Percentiles rank a stretch among this genome's conserved stretches.
These are phyloP conservation scores for Microctonus aethiopoides DNA, from an alignment of 2,888 invertebrate genomes.

Conservation along the genomic window DNA sequence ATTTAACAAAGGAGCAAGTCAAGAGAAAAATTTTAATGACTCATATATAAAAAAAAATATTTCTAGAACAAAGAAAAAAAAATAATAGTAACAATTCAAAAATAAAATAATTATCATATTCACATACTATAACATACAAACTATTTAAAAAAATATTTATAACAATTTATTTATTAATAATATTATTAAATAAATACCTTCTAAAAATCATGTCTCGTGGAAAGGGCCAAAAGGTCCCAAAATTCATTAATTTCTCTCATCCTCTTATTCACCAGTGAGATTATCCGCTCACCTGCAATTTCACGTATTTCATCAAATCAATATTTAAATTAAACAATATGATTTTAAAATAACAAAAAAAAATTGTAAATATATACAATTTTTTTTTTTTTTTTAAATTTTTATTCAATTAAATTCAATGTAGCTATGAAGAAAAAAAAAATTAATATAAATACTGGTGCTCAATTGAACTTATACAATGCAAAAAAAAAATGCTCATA, in stretches of 20 bases:
- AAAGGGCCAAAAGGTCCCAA: conserved; percentile 59
- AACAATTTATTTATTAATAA: background rate
- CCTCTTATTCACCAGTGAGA: conserved; percentile 43
- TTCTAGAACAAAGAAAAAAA: background rate
- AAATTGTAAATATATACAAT: too few species aligned
- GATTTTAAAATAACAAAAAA: too few species aligned
- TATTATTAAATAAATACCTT: conserved; percentile 52
- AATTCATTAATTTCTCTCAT: conserved; percentile 56
- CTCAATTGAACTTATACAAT: too few species aligned
- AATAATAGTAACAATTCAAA: background rate
- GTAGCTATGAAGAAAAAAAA: too few species aligned
- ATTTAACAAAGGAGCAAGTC: background rate
- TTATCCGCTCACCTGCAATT: conserved; percentile 33
- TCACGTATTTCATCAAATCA: background rate
- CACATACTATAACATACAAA: background rate
- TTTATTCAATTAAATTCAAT: too few species aligned
- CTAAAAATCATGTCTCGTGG: conserved; percentile 65
- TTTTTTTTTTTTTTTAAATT: too few species aligned
- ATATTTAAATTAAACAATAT: background rate
- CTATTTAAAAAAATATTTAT: conserved; percentile 6
- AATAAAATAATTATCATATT: background rate
- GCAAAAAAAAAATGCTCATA: background rate
- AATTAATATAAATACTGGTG: too few species aligned
- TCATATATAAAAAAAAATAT: background rate
- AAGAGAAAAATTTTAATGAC: conserved; percentile 11